Base-by-base conservation (phyloP, 2,113 vertebrate genomes). In the Blennius ocellaris region DNA sequence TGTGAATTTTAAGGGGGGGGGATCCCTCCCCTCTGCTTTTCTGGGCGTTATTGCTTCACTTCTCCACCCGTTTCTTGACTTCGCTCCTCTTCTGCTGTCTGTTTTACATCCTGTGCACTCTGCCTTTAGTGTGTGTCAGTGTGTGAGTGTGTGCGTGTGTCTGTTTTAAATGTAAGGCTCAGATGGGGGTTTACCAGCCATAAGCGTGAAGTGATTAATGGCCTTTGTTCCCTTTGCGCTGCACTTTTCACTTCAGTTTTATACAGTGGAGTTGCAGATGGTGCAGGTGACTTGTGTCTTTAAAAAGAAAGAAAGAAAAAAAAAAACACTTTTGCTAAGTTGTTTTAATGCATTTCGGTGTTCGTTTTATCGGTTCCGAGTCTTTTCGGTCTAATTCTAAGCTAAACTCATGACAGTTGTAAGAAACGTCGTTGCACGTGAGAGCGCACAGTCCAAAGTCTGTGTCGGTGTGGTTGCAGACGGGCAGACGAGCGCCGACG, bases 1-100 rank as follows among this genome's bases (percentile, higher is more conserved):
- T 16, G 72, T 89, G 90, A 82, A 78, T 88, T 84, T 80, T 38
- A 12, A n/a, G 47, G 51, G 11, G 56, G 61, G 65, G 59, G 21
- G 57, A 41, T 41, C 41, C 71, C 65, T n/a, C 78, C 74, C 65
- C 69, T 80, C 62, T 39, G 65, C 71, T 59, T 61, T 71, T 83
- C 55, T 16, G 7, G 15, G 66, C 69, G 83, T 84, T 80, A 83
- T 73, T 79, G 78, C 67, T 83, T 86, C 84, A 76, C 74, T 71
- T 85, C 73, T 80, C 71, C 47, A 50, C 69, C 72, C 39, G 64
- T 60, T 65, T 87, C 65, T 84, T 81, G 69, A 78, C 76, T 85
- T 84, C 49, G 81, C 59, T 84, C 62, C 40, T 65, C 64, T 82
- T 78, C 70, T 21, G 11, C 61, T 48, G 58, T 84, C 74, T 80